These are phyloP conservation scores for Mormyrus hasselquistii DNA, from an alignment of 2,797 vertebrate genomes.

Conservation along the genomic window DNA sequence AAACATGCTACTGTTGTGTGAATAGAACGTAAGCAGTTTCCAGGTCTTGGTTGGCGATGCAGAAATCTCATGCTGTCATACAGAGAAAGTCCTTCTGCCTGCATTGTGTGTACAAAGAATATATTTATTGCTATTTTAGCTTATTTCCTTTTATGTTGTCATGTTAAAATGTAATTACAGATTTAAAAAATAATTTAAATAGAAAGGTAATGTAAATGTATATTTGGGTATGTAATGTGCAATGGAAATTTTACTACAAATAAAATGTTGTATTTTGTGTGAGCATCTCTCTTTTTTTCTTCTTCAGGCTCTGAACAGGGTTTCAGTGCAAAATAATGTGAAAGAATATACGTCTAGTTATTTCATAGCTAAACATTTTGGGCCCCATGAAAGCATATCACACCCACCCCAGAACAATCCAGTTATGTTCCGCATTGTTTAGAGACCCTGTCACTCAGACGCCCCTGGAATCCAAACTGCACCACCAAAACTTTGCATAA, in stretches of 20 bases:
- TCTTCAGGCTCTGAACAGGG: neutral
- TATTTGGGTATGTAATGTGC: conserved; percentile 91
- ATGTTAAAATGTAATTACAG: conserved; percentile 66
- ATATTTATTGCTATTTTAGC: conserved; percentile 88
- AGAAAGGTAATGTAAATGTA: conserved; percentile 84
- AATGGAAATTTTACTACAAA: conserved; percentile 70
- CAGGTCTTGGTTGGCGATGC: neutral
- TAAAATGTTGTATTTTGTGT: conserved; percentile 98
- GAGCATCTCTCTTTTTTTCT: conserved; percentile 38
- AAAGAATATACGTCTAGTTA: neutral
- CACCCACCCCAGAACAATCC: neutral
- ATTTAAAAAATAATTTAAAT: conserved; percentile 57
- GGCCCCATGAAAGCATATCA: neutral
- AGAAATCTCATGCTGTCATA: neutral
- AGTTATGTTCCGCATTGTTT: neutral
- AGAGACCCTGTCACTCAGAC: neutral
- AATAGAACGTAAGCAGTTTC: neutral
- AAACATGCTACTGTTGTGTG: neutral
- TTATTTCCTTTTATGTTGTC: conserved; percentile 49
- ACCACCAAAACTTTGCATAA: neutral
- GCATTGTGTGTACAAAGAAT: conserved; percentile 76
- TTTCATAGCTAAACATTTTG: neutral
- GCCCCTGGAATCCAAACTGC: neutral
- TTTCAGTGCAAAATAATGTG: neutral
- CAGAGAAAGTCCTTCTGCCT: conserved; percentile 27